phyloP scores from a whole-genome alignment of 2,888 invertebrate species.

The Drosophila borealis region DNA sequence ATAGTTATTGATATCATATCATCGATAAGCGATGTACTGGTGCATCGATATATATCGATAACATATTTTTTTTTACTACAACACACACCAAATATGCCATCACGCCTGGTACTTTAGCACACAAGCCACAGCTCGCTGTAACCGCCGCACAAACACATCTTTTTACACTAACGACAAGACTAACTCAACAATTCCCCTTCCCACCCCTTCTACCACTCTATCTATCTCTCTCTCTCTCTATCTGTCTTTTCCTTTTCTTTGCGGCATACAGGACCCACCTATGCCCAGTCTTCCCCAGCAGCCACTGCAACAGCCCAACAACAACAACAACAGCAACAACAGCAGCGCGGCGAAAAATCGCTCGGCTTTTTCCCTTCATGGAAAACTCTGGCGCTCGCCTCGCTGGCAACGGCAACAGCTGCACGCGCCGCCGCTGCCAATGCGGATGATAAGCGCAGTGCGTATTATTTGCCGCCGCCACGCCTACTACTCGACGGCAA shows the following conservation, averaged over 20 bases:
- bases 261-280: slow-evolving; percentile 61
- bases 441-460: slow-evolving; percentile 53
- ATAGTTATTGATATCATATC: background rate
- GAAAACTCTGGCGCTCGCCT: slow-evolving; percentile 82
- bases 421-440: slow-evolving; percentile 29
- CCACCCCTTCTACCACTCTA: background rate
- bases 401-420: slow-evolving; percentile 70
- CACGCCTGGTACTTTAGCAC: slow-evolving; percentile 36
- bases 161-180: background rate
- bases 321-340: slow-evolving; percentile 35
- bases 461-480: slow-evolving; percentile 75
- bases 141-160: slow-evolving; percentile 38
- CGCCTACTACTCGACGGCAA: slow-evolving; percentile 71
- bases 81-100: slow-evolving; percentile 26
- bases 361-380: slow-evolving; percentile 82
- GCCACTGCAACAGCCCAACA: slow-evolving; percentile 41
- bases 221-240: slow-evolving; percentile 23
- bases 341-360: slow-evolving; percentile 74
- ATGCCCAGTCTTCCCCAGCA: slow-evolving; percentile 49
- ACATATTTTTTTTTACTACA: background rate
- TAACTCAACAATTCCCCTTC: background rate
- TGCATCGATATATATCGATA: slow-evolving; percentile 17
- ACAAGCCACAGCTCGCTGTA: slow-evolving; percentile 54
- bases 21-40: background rate
- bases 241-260: slow-evolving; percentile 18